Conservation (phyloP, 1,140 invertebrate species). For the Drosophila setifemur region DNA sequence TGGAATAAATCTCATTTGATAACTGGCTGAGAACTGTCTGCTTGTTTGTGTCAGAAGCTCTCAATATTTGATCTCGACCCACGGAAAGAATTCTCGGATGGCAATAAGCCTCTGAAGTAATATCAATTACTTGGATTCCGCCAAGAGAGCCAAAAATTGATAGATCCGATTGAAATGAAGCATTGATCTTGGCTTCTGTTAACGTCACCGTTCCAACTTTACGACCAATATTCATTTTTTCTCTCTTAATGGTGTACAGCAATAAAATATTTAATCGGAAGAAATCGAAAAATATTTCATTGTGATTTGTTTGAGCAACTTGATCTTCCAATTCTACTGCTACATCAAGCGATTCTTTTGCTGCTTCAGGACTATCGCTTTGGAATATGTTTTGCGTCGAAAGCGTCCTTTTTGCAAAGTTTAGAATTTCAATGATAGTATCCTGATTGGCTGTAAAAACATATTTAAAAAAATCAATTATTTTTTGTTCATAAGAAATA, state of each 20-base stretch:
- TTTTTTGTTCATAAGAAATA: not conserved
- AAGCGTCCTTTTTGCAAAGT: constrained; percentile 91
- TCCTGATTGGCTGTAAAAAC: constrained; percentile 92
- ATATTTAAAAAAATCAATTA: not conserved
- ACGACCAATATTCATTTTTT: constrained; percentile 88
- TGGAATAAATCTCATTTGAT: constrained; percentile 84
- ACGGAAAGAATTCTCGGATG: constrained; percentile 94
- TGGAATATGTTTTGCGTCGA: constrained; percentile 82
- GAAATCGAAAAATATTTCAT: constrained; percentile 96
- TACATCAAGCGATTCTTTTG: constrained; percentile 9
- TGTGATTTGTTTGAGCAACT: constrained; percentile 28
- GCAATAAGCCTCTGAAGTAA: constrained; percentile 91
- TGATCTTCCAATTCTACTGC: constrained; percentile 21
- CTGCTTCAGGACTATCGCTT: constrained; percentile 49
- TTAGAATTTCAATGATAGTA: constrained; percentile 95
- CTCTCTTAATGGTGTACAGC: constrained; percentile 89
- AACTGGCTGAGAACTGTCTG: constrained; percentile 70
- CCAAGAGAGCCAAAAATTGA: constrained; percentile 92
- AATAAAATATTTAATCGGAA: constrained; percentile 94
- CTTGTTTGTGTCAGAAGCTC: constrained; percentile 67
- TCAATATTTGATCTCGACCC: constrained; percentile 87
- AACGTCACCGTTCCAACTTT: constrained; percentile 97
- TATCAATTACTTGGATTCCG: constrained; percentile 94
- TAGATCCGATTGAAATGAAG: constrained; percentile 88
- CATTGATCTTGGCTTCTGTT: constrained; percentile 94